Evolutionary conservation across 1,140 invertebrate genomes (phyloP).

Genomic region (Drosophila biarmipes): DNA sequence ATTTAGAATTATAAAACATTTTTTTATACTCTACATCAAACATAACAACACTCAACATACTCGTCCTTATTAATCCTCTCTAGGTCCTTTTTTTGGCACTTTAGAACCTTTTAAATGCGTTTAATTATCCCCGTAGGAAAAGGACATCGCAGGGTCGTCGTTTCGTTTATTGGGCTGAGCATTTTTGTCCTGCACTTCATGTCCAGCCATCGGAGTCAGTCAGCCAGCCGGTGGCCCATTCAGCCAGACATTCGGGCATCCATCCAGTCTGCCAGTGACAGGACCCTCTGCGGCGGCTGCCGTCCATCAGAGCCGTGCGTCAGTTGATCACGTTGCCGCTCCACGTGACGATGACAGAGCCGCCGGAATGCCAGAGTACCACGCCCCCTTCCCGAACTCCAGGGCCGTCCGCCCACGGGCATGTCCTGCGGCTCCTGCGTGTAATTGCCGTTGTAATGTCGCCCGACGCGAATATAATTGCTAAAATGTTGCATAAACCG

Average conservation of each 20-base stretch:
- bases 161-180: conserved; percentile 6
- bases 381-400: neutral
- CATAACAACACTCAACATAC: too few relatives aligned
- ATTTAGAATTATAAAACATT: too few relatives aligned
- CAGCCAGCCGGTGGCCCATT: conserved; percentile 27
- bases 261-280: conserved; percentile 56
- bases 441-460: conserved; percentile 82
- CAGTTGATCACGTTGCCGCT: conserved; percentile 73
- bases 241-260: conserved; percentile 23
- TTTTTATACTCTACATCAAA: too few relatives aligned
- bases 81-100: neutral
- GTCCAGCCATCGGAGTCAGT: conserved; percentile 43
- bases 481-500: conserved; percentile 79
- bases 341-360: conserved; percentile 74
- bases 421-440: conserved; percentile 67
- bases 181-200: conserved; percentile 26
- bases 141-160: conserved; percentile 9
- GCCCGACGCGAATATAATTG: conserved; percentile 81
- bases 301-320: conserved; percentile 64
- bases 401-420: conserved; percentile 26
- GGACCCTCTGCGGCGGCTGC: conserved; percentile 47
- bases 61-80: too few relatives aligned
- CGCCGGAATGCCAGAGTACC: conserved; percentile 39
- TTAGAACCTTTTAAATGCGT: neutral
- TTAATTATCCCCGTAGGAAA: neutral